Evolutionary conservation across 2,113 vertebrate genomes (phyloP).

Genomic region (Ailuropoda melanoleuca): DNA sequence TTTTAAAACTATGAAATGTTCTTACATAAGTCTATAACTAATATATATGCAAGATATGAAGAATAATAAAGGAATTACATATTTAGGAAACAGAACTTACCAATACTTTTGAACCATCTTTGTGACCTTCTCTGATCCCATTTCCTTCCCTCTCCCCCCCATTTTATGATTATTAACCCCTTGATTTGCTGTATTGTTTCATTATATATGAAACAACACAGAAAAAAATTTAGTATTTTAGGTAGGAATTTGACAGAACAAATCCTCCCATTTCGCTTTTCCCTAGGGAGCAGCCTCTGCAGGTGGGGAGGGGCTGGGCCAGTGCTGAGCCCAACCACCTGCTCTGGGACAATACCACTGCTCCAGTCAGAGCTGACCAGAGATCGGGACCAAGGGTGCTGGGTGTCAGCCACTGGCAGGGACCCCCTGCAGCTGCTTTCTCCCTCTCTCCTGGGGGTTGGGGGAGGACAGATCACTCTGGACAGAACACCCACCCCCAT

Average conservation of each 20-base stretch:
- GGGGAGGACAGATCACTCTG: not conserved
- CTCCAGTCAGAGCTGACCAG: slow-evolving; percentile 22
- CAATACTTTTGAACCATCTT: not conserved
- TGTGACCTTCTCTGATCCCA: not conserved
- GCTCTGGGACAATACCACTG: not conserved
- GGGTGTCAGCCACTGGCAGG: not conserved
- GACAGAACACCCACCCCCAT: not conserved
- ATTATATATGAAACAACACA: not conserved
- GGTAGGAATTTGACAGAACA: slow-evolving; percentile 2
- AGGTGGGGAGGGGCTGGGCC: not conserved
- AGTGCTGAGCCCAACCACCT: not conserved
- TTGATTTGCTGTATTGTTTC: slow-evolving; percentile 28
- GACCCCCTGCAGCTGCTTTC: slow-evolving; percentile 3
- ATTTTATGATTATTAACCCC: not conserved
- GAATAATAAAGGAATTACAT: not conserved
- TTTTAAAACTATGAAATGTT: not conserved
- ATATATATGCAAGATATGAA: not conserved
- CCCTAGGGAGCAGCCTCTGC: not conserved
- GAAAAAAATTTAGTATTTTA: slow-evolving; percentile 3
- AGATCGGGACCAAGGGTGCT: not conserved
- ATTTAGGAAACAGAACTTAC: not conserved
- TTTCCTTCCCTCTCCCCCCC: not conserved
- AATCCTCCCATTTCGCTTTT: not conserved
- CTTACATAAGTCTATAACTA: not conserved
- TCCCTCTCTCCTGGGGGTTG: not conserved